Evolutionary conservation across 1,140 invertebrate genomes (phyloP), one percentile per base, ranked within the genome.

Genomic region (Bombus waltoni): DNA sequence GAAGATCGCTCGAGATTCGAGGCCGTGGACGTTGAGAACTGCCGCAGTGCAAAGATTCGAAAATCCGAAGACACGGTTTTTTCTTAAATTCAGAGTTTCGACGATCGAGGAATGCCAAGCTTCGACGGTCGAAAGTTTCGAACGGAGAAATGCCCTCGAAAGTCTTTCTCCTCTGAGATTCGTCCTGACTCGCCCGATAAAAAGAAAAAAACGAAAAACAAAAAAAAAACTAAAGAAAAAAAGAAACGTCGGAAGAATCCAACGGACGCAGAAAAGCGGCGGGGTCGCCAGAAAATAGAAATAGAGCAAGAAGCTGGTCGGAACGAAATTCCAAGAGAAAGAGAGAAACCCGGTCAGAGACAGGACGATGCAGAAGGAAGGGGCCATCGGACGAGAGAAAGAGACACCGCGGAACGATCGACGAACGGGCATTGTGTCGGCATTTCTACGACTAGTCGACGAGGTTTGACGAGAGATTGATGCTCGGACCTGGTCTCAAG

Each of bases 401-500:
- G 28, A 32, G 38, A 71, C 25, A 62, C 42, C 42, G 38, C 6
- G 75, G 47, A 62, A 73, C 35, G 59, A 68, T 75, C 81, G 82
- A 57, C 42, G 40, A 73, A 70, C 59, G 70, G 62, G 81, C 88
- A 78, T 89, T 86, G 87, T 87, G 90, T 92, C 91, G 93, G 94
- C 89, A 94, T 94, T 94, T 94, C 92, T 92, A 93, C 92, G 89
- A 92, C 92, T 94, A 94, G 93, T 90, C 86, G 87, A 80, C 72
- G 89, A 93, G 92, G 92, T 95, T 95, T 95, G 94, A 95, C 93
- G 94, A 94, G 93, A 95, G 94, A 95, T 95, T 95, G 94, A 95
- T 94, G 94, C 92, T 86, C 89, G 83, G 78, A 92, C 78, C 81
- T 68, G 81, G 74, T 85, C 74, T 86, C 89, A 83, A 85, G 89